These are phyloP conservation scores for Micronycteris hirsuta DNA, from an alignment of 2,113 vertebrate genomes.

Conservation along the genomic window DNA sequence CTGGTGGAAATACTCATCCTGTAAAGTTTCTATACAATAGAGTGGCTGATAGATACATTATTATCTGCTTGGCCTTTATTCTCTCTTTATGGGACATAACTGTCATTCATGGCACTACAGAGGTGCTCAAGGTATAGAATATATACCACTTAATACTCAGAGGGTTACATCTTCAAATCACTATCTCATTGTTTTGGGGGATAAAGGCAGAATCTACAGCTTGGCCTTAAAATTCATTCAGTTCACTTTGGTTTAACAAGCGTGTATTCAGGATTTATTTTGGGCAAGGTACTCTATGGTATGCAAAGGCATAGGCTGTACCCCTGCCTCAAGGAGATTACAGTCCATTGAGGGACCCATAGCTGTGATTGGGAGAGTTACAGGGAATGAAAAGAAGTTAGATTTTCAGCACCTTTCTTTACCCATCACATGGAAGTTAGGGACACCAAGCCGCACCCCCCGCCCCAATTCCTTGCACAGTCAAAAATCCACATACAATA, in stretches of 20 bases:
- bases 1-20: not conserved
- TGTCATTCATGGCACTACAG: not conserved
- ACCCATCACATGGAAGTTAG: not conserved
- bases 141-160: not conserved
- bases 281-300: not conserved
- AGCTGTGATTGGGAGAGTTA: not conserved
- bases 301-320: not conserved
- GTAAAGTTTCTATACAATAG: not conserved
- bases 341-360: not conserved
- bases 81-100: not conserved
- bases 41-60: not conserved
- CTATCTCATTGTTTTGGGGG: not conserved
- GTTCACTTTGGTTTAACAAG: not conserved
- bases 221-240: not conserved
- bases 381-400: not conserved
- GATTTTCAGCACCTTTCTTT: not conserved
- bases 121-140: not conserved
- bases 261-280: not conserved
- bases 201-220: not conserved
- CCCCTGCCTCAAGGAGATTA: not conserved
- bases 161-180: not conserved
- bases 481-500: not conserved
- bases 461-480: not conserved
- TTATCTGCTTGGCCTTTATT: not conserved
- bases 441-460: not conserved